Conservation (phyloP, 2,113 vertebrate genomes). For the Chunga burmeisteri region DNA sequence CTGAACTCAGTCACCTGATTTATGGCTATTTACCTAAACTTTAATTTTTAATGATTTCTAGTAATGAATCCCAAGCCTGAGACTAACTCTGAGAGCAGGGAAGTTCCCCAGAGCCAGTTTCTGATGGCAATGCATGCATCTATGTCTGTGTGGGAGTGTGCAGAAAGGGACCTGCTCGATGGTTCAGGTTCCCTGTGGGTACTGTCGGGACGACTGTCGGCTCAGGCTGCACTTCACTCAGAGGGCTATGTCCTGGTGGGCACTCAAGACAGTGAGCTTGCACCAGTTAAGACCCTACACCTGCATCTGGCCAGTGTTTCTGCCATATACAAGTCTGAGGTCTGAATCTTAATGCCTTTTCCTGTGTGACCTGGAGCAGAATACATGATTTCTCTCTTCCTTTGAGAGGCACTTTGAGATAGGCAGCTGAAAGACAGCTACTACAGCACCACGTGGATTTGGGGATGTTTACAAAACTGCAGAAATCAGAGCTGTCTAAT, state of each 20-base stretch:
- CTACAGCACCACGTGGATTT: neutral
- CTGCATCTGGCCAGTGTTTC: neutral
- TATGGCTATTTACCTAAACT: neutral
- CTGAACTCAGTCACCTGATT: neutral
- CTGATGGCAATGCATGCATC: neutral
- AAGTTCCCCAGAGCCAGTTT: neutral
- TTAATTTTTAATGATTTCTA: neutral
- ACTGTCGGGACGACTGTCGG: fast-evolving
- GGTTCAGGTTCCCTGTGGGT: fast-evolving
- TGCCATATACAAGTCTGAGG: neutral
- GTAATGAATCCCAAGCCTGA: neutral
- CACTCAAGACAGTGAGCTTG: neutral
- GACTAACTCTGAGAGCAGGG: neutral
- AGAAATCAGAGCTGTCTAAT: neutral
- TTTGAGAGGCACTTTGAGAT: neutral
- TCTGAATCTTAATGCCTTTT: neutral
- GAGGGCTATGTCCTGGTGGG: fast-evolving
- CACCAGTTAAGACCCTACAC: neutral
- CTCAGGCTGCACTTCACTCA: neutral
- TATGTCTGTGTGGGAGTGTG: fast-evolving
- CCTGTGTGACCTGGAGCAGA: neutral
- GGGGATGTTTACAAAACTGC: conserved; percentile 14
- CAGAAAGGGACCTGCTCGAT: neutral
- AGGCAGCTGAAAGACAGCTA: neutral
- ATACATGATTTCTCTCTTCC: neutral